phyloP scores from a whole-genome alignment of 2,888 invertebrate genomes.

The Tricholauxania praeusta region DNA sequence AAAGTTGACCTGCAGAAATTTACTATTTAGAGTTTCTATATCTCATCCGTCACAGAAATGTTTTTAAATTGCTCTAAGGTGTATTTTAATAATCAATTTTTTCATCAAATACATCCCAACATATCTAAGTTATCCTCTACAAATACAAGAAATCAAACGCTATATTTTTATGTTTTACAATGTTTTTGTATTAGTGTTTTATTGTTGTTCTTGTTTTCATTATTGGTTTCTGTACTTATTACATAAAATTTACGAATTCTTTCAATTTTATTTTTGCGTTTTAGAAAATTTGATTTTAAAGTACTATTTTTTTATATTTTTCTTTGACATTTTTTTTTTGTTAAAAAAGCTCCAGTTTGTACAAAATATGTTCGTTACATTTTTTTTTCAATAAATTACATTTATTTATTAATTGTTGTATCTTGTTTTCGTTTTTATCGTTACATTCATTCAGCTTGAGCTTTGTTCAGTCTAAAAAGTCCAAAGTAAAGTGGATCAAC shows the following conservation, averaged over 20 bases:
- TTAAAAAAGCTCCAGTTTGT: constrained; percentile 42
- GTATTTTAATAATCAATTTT: too few species aligned
- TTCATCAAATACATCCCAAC: too few species aligned
- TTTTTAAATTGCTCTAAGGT: too few species aligned
- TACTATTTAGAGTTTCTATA: too few species aligned
- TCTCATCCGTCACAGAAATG: too few species aligned
- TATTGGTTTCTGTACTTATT: constrained; percentile 16
- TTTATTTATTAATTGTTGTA: constrained; percentile 41
- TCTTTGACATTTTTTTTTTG: constrained; percentile 29
- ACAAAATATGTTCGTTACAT: constrained; percentile 41
- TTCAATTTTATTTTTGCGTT: constrained; percentile 20
- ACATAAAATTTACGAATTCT: constrained; percentile 6
- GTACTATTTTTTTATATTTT: constrained; percentile 22
- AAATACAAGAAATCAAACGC: background rate
- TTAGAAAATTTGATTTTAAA: constrained; percentile 29
- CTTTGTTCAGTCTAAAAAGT: constrained; percentile 32
- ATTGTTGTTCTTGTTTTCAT: constrained; percentile 28
- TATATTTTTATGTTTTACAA: constrained; percentile 17
- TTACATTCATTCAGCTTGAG: constrained; percentile 37
- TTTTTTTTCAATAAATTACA: constrained; percentile 44
- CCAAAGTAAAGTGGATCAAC: constrained; percentile 9
- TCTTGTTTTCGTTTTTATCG: constrained; percentile 18
- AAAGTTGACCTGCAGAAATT: too few species aligned
- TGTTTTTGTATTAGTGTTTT: constrained; percentile 38
- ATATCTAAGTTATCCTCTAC: too few species aligned